These are phyloP conservation scores for Willisornis vidua DNA, from an alignment of 2,113 vertebrate genomes.

Conservation along the genomic window DNA sequence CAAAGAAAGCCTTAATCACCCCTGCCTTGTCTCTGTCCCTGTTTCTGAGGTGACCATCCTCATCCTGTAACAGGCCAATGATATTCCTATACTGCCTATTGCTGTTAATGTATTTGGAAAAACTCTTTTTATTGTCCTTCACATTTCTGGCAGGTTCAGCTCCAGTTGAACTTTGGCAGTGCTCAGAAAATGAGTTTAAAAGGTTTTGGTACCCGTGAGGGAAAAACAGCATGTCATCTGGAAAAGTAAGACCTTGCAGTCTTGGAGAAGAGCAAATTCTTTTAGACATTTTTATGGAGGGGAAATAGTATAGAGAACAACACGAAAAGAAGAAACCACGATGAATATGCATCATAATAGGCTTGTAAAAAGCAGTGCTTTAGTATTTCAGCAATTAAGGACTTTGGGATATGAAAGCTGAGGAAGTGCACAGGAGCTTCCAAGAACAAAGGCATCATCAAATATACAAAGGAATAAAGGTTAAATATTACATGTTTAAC, in stretches of 20 bases:
- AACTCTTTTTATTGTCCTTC: neutral
- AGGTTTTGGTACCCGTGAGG: neutral
- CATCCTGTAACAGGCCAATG: neutral
- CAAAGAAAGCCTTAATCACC: neutral
- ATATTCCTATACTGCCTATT: neutral
- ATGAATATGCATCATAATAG: neutral
- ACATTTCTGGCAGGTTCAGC: neutral
- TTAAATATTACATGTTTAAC: neutral
- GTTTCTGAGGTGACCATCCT: neutral
- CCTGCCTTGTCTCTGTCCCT: neutral
- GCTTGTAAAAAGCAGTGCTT: neutral
- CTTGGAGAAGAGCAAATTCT: neutral
- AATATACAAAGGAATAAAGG: neutral
- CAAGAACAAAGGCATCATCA: neutral
- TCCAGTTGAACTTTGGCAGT: neutral
- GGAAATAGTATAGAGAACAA: neutral
- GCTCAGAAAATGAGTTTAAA: neutral
- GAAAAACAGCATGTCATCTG: neutral
- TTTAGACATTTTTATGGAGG: neutral
- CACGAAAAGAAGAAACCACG: neutral
- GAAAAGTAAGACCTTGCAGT: neutral
- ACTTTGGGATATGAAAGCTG: neutral
- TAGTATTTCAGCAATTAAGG: neutral
- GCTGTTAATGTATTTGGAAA: neutral
- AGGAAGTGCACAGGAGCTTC: neutral